Base-by-base conservation (phyloP, 2,888 invertebrate genomes). In the Sesamia inferens region DNA sequence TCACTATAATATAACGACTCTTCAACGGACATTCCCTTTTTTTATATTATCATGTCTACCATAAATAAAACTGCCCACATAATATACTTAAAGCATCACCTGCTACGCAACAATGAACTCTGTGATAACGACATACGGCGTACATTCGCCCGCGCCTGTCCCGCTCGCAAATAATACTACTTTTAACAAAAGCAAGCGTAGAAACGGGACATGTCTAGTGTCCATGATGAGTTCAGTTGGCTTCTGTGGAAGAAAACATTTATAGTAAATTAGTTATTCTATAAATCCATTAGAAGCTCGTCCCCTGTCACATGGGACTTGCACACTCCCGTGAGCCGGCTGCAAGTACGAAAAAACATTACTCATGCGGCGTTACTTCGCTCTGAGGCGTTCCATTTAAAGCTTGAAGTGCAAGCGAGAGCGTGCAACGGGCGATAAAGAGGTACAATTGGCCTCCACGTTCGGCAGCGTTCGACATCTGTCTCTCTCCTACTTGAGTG, bases 131-230 rank as follows among this genome's bases (percentile, higher is more conserved):
- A 64, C 71, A 72, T 71, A 75, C 74, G 78, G 78, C 72, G 62
- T 54, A 71, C 10, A 66, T 59, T 68, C 57, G 65, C 68, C 71
- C 19, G 81, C 55, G 63, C 48, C 65, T 61, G 78, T 69, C 70
- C 67, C 68, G 58, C 55, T 58, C 63, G 79, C 77, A 79, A 76
- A 79, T 61, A 10, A 81, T 68, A 78, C 68, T 62, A 76, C 62
- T 68, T 90, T 77, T 87, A 95, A 91, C 95, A 95, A 90, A 96
- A 95, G 88, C 95, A 95, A 84, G 95, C 94, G 92, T 95, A 95
- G 81, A 95, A 90, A 81, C 92, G 91, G 75, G 95, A 94, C 92
- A 95, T 85, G 88, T 95, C 95, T 74, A 94, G 85, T 54, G 90
- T 91, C 94, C 95, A 95, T 78, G 89, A 88, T 82, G 92, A 89